Evolutionary conservation across 2,888 invertebrate species (phyloP), one percentile per base, ranked within the genome.

Genomic region (Agrochola macilenta): DNA sequence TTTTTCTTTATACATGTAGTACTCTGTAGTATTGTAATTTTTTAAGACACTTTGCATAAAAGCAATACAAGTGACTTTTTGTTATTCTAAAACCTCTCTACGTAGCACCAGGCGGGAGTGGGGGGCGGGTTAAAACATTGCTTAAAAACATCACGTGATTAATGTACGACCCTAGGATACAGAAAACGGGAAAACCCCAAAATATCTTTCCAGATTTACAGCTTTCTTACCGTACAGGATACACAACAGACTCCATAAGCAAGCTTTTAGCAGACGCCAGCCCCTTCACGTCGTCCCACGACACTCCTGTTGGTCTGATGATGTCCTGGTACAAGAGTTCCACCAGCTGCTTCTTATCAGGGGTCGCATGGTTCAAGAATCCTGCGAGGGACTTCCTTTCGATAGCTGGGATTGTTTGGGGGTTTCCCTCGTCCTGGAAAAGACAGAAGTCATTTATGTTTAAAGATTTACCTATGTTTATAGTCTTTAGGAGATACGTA

Each of bases 241-340:
- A 98, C 7, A 99, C 97, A 0, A 99, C 98, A 0, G 99, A 98
- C 95, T 99, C 99, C 96, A 98, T 98, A 26, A 99, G 96, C 77
- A 98, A 93, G 89, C 97, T 97, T 91, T 99, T 98, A 14, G 98
- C 98, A 17, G 97, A 95, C 4, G 97, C 97, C 87, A 99, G 96
- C 7, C 97, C 97, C 85, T 94, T 98, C 63, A 99, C 98, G 89
- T 99, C 98, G 23, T 97, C 96, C 99, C 99, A 99, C 63, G 97
- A 97, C 0, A 98, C 97, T 66, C 97, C 97, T 1, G 98, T 97
- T 73, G 98, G 97, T 78, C 97, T 96, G 64, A 97, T 91, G 81
- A 97, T 97, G 90, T 98, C 97, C 92, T 97, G 97, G 84, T 97
- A 97, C 83, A 98, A 96, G 8, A 97, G 90, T 69, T 98, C 97